Conservation (phyloP, 1,140 invertebrate genomes). For the Dolichoris vasculosae region DNA sequence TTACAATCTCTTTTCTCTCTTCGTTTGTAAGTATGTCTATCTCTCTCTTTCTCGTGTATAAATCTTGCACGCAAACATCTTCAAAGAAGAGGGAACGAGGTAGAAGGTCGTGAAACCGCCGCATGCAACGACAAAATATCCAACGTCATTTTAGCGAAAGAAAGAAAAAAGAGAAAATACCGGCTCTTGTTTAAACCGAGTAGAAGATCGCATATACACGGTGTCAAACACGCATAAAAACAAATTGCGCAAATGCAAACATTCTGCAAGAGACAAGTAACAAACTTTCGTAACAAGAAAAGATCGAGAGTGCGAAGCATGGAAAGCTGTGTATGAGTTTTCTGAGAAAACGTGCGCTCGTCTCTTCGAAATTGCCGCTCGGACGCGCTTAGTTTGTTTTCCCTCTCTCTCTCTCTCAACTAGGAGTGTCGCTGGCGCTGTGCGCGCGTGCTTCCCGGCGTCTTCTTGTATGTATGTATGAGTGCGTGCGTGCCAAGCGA, state of each 20-base stretch:
- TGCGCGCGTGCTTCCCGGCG: neutral
- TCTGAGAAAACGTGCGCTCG: too few relatives aligned
- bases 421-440: slow-evolving; percentile 18
- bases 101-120: neutral
- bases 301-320: too few relatives aligned
- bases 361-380: slow-evolving; percentile 35
- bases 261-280: too few relatives aligned
- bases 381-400: neutral
- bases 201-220: neutral
- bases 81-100: neutral
- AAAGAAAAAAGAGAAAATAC: slow-evolving; percentile 19
- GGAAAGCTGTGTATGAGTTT: too few relatives aligned
- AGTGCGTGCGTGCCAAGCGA: slow-evolving; percentile 27
- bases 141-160: neutral
- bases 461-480: neutral
- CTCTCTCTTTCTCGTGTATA: slow-evolving; percentile 3
- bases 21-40: neutral
- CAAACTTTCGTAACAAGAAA: too few relatives aligned
- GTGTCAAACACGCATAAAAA: neutral
- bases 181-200: neutral
- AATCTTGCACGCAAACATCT: neutral
- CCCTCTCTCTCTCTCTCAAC: neutral
- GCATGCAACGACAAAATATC: slow-evolving; percentile 6
- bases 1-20: neutral
- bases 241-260: neutral